A percentile compares a stretch with the other conserved stretches of the same genome.
Conservation (phyloP, 2,113 vertebrate species). For the Arenaria interpres region DNA sequence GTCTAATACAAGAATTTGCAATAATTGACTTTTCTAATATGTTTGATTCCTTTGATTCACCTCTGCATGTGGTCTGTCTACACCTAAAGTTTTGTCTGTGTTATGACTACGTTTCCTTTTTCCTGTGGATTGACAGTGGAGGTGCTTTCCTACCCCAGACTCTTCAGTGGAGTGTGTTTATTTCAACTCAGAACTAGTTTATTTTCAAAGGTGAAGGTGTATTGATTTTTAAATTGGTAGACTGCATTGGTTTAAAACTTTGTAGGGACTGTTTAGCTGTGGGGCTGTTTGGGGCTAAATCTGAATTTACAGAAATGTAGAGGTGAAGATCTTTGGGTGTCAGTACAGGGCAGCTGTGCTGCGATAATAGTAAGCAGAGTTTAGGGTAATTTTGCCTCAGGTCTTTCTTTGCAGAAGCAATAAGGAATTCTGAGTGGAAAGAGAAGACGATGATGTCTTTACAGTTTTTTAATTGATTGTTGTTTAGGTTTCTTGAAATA, state of each 20-base stretch:
- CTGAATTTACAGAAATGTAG: not conserved
- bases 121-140: not conserved
- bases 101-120: not conserved
- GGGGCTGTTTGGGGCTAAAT: not conserved
- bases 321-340: not conserved
- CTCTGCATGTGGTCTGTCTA: not conserved
- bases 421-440: not conserved
- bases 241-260: not conserved
- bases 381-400: not conserved
- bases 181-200: not conserved
- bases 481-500: not conserved
- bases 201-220: not conserved
- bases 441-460: not conserved
- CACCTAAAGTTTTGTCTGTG: not conserved
- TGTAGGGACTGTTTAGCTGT: not conserved
- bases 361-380: not conserved
- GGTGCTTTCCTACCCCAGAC: not conserved
- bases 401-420: not conserved
- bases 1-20: not conserved
- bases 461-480: not conserved
- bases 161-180: not conserved
- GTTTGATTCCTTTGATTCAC: not conserved
- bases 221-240: not conserved
- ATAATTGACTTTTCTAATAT: not conserved
- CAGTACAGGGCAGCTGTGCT: not conserved